Evolutionary conservation across 92 coral and sea anemone species (phyloP).

Genomic region (Scolanthus callimorphus): DNA sequence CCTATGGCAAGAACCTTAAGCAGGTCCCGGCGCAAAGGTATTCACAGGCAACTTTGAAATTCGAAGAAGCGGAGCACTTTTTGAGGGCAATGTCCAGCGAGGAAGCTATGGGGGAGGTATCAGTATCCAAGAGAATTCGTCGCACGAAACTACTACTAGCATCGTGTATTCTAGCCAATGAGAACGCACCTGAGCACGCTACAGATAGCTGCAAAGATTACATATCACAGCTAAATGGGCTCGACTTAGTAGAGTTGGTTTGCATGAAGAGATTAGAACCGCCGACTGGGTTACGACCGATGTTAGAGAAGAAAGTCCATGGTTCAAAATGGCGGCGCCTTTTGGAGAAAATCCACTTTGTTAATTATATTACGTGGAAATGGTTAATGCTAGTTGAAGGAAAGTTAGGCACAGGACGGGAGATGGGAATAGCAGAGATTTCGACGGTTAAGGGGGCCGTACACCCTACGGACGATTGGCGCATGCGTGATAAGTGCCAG

Average conservation of each 20-base stretch:
- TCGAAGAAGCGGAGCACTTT: conserved; percentile 11
- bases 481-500: conserved; percentile 31
- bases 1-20: neutral
- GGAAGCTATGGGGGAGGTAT: no score
- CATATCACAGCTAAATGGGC: conserved; percentile 10
- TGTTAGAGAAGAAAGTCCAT: conserved; percentile 8
- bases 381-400: conserved; percentile 10
- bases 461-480: conserved; percentile 39
- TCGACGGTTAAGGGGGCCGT: conserved; percentile 7
- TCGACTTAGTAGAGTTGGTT: conserved; percentile 5
- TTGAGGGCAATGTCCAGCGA: neutral
- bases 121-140: no score
- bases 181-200: neutral
- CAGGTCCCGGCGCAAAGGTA: conserved; percentile 1
- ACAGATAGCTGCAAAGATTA: conserved; percentile 4
- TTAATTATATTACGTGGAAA: conserved; percentile 19
- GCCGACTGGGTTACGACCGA: conserved; percentile 12
- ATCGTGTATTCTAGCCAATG: no score
- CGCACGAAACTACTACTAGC: no score
- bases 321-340: conserved; percentile 5
- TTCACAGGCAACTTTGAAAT: conserved; percentile 14
- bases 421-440: conserved; percentile 15
- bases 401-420: conserved; percentile 12
- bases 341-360: conserved; percentile 17
- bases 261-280: conserved; percentile 1